phyloP scores from a whole-genome alignment of 64 coral and sea anemone species.

The Stichodactyla mertensii region DNA sequence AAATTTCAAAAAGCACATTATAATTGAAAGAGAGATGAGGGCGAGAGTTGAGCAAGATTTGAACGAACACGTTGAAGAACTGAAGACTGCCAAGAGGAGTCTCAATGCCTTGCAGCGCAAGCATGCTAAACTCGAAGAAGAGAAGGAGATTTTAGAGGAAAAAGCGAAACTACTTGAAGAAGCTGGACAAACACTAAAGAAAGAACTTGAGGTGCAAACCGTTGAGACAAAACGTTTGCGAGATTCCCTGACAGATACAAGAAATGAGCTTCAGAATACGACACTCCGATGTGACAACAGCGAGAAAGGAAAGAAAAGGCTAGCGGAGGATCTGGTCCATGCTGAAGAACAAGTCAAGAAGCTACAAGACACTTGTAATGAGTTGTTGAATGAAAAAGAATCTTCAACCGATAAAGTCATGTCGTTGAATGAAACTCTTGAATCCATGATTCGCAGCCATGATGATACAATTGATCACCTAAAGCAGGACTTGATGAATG shows the following conservation, averaged over 20 bases:
- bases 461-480: constrained; percentile 55
- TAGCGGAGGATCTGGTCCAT: constrained; percentile 49
- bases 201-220: constrained; percentile 54
- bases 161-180: constrained; percentile 66
- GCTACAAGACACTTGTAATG: constrained; percentile 60
- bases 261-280: constrained; percentile 27
- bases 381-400: constrained; percentile 68
- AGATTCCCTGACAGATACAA: constrained; percentile 43
- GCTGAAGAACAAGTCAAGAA: constrained; percentile 65
- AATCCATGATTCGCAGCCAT: constrained; percentile 45
- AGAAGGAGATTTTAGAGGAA: constrained; percentile 54
- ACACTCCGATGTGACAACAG: constrained; percentile 49
- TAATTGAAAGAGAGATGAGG: constrained; percentile 53
- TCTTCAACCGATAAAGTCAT: constrained; percentile 44
- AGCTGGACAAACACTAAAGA: constrained; percentile 41
- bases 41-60: constrained; percentile 61
- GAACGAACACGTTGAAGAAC: constrained; percentile 50
- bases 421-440: constrained; percentile 71
- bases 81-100: constrained; percentile 48
- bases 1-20: constrained; percentile 66
- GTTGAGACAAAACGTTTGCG: constrained; percentile 67
- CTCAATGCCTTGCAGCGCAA: constrained; percentile 60
- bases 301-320: constrained; percentile 54
- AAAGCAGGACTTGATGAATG: constrained; percentile 56
- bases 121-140: constrained; percentile 39